A percentile compares a stretch with the other conserved stretches of the same genome.
Conservation (phyloP, 2,797 vertebrate genomes). For the Sebastes flavidus region DNA sequence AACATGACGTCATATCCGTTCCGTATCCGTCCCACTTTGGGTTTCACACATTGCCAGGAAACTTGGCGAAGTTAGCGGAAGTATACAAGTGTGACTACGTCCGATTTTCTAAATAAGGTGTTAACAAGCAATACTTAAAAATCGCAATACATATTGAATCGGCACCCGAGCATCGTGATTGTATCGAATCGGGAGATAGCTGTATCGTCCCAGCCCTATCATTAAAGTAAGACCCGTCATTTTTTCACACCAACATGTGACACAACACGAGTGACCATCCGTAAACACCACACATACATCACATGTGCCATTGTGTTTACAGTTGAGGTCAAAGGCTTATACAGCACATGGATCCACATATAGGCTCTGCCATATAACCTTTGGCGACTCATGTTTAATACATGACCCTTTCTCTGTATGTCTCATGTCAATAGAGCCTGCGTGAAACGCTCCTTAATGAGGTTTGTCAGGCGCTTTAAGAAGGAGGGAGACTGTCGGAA, state of each 20-base stretch:
- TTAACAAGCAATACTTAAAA: not conserved
- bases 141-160: not conserved
- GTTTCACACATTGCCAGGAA: too few relatives aligned
- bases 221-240: not conserved
- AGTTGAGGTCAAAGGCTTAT: not conserved
- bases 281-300: constrained; percentile 18
- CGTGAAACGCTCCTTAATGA: constrained; percentile 63
- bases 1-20: not conserved
- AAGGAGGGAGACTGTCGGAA: constrained; percentile 51
- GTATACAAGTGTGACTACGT: not conserved
- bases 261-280: not conserved
- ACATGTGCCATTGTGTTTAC: constrained; percentile 13
- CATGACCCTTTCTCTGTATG: constrained; percentile 50
- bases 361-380: constrained; percentile 16
- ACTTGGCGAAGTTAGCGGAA: not conserved
- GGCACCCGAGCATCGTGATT: not conserved
- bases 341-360: not conserved
- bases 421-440: constrained; percentile 55
- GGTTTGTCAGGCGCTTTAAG: constrained; percentile 66
- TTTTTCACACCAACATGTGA: constrained; percentile 6
- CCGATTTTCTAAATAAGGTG: too few relatives aligned
- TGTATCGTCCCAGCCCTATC: not conserved
- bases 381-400: constrained; percentile 59
- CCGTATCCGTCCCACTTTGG: not conserved
- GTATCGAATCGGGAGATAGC: not conserved